These are phyloP conservation scores for Ochropleura leucogaster DNA, from an alignment of 2,888 invertebrate genomes.

Conservation along the genomic window DNA sequence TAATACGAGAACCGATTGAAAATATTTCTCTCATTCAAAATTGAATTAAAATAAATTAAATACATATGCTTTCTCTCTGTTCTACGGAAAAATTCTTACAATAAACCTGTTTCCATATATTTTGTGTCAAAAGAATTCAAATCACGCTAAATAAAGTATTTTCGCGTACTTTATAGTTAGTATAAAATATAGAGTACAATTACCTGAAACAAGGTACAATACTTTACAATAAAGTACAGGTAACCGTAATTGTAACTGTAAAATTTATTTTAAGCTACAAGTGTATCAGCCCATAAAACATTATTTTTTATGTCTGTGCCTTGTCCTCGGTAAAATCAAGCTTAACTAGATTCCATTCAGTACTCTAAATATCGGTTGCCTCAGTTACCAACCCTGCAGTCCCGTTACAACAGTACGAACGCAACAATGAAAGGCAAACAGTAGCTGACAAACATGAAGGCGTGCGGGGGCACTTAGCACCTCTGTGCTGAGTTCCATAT, in stretches of 20 bases:
- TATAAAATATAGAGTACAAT: too few relatives aligned
- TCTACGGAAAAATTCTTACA: too few relatives aligned
- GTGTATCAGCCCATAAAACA: background rate
- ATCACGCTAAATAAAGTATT: too few relatives aligned
- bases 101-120: too few relatives aligned
- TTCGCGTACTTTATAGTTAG: too few relatives aligned
- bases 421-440: conserved; percentile 64
- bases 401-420: conserved; percentile 63
- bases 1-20: too few relatives aligned
- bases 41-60: too few relatives aligned
- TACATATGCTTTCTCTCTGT: too few relatives aligned
- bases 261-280: background rate
- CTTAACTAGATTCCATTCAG: background rate
- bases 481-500: conserved; percentile 50
- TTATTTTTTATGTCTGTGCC: background rate
- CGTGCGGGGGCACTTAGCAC: conserved; percentile 78
- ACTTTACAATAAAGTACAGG: too few relatives aligned
- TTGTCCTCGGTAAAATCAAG: background rate
- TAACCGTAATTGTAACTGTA: background rate
- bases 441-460: conserved; percentile 56
- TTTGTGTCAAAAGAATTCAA: too few relatives aligned
- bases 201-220: too few relatives aligned
- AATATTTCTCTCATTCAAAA: too few relatives aligned
- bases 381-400: conserved; percentile 35
- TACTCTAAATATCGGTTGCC: background rate